phyloP scores from a whole-genome alignment of 2,113 vertebrate species.

The Epinephelus fuscoguttatus region DNA sequence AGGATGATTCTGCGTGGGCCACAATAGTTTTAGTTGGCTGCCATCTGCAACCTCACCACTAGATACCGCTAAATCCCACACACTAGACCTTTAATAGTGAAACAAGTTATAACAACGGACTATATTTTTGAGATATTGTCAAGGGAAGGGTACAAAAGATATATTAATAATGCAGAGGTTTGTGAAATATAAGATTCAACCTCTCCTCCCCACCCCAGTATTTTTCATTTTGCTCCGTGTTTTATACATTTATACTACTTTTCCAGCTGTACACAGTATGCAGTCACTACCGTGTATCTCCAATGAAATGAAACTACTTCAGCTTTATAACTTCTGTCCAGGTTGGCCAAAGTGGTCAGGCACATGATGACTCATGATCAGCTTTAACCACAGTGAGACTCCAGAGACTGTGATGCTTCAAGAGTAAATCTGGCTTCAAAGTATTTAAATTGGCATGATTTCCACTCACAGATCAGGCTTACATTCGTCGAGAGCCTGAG shows the following conservation, averaged over 20 bases:
- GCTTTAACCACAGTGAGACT: background rate
- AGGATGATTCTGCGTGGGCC: too few relatives aligned
- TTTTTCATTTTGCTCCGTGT: background rate
- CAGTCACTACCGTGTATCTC: background rate
- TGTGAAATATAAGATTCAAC: too few relatives aligned
- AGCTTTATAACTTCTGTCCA: conserved; percentile 3
- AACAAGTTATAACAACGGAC: too few relatives aligned
- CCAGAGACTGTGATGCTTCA: background rate
- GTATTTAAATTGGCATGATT: conserved; percentile 46
- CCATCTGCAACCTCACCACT: too few relatives aligned
- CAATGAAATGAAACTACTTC: background rate
- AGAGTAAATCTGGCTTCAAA: conserved; percentile 46
- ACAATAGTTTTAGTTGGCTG: too few relatives aligned
- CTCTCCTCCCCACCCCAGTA: too few relatives aligned
- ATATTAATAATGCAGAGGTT: too few relatives aligned
- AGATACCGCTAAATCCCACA: too few relatives aligned
- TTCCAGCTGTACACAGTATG: background rate
- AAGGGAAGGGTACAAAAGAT: too few relatives aligned
- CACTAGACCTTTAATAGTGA: too few relatives aligned
- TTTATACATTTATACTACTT: background rate
- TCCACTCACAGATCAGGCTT: conserved; percentile 16
- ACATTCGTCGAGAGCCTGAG: conserved; percentile 30
- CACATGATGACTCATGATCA: conserved; percentile 17
- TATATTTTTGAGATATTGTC: too few relatives aligned
- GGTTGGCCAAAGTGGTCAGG: background rate